Evolutionary conservation across 92 coral and sea anemone genomes (phyloP), one percentile per base, ranked within the genome.

Genomic region (Virgularia gustaviana): DNA sequence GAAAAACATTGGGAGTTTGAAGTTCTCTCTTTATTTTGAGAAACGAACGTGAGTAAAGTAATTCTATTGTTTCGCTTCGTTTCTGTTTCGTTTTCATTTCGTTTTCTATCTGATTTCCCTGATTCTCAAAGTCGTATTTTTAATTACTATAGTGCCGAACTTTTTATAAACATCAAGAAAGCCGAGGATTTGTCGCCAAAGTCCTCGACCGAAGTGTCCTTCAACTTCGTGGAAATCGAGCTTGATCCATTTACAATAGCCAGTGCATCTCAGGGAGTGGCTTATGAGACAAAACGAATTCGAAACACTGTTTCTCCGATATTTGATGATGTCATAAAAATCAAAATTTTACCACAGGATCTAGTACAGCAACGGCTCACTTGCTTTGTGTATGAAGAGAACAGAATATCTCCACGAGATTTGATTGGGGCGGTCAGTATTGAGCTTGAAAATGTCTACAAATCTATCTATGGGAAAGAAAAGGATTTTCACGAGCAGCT

Each of bases 331-430:
- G 90, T 85, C 67, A 82, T 83, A 38, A 75, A 18, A 30, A 84
- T 92, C 54, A 84, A 80, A 59, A 92, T 92, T 82, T 47, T 82
- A 22, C 86, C 86, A 10, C 85, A 85, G 13, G 98, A 92, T 80
- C 86, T 92, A 6, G 83, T 81, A 29, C 90, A 92, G 18, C 98
- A 92, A 74, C 86, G 87, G 39, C 77, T 92, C 79, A 83, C 84
- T 49, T 83, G 85, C 44, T 90, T 81, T 56, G 96, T 89, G 22
- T 92, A 89, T 36, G 98, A 89, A 49, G 90, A 79, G 68, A 92
- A 92, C 79, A 90, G 85, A 70, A 77, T 92, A 36, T 92, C 98
- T 7, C 81, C 98, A 35, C 83, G 96, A 38, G 98, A 92, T 79
- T 81, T 92, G 81, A 92, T 92, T 66, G 98, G 98, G 13, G 85